phyloP scores from a whole-genome alignment of 2,797 vertebrate species.

The Aplochiton taeniatus region DNA sequence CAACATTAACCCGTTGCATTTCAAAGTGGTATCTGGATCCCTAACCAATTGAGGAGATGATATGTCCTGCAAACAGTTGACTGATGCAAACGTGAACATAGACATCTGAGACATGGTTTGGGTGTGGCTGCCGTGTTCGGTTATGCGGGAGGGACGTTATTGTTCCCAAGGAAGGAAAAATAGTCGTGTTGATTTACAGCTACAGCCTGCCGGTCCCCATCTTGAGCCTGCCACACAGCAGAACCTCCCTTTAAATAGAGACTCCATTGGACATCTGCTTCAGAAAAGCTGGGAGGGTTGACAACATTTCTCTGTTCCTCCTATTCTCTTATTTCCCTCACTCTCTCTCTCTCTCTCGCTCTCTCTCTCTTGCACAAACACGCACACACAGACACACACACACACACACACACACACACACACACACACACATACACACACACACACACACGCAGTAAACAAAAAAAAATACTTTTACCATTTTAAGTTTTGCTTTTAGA shows the following conservation, averaged over 20 bases:
- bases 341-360: slow-evolving; percentile 15
- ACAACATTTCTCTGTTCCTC: slow-evolving; percentile 59
- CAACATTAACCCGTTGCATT: too few relatives aligned
- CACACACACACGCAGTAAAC: slow-evolving; percentile 3
- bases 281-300: slow-evolving; percentile 51
- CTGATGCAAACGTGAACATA: too few relatives aligned
- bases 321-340: slow-evolving; percentile 44
- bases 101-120: too few relatives aligned
- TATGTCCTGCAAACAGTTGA: too few relatives aligned
- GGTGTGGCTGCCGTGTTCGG: too few relatives aligned
- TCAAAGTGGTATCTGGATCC: too few relatives aligned
- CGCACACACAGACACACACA: slow-evolving; percentile 4
- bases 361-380: slow-evolving; percentile 48
- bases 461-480: background rate
- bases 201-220: slow-evolving; percentile 18
- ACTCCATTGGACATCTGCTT: slow-evolving; percentile 72
- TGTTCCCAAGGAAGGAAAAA: too few relatives aligned
- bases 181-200: slow-evolving; percentile 39
- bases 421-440: background rate
- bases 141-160: too few relatives aligned
- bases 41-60: too few relatives aligned
- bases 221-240: slow-evolving; percentile 44
- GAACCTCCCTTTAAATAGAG: slow-evolving; percentile 65
- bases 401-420: slow-evolving; percentile 9
- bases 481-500: slow-evolving; percentile 43